phyloP scores from a whole-genome alignment of 2,113 vertebrate genomes.

The Barnardius zonarius region DNA sequence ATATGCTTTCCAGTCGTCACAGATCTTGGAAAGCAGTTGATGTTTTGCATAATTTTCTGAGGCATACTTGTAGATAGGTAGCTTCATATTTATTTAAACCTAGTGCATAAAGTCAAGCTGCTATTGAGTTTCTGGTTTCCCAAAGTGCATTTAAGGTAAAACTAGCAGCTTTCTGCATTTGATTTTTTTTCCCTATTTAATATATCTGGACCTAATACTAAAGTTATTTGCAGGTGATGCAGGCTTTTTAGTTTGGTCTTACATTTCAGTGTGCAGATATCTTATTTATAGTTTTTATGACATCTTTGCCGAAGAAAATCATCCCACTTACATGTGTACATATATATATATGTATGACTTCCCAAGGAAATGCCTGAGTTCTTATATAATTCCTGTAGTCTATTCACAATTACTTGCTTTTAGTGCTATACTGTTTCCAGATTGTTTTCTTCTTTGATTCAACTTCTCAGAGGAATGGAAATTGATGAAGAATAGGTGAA shows the following conservation, averaged over 20 bases:
- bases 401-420: neutral
- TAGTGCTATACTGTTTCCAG: neutral
- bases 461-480: neutral
- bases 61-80: neutral
- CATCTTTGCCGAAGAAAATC: neutral
- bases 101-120: neutral
- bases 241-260: neutral
- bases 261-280: neutral
- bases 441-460: neutral
- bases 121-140: neutral
- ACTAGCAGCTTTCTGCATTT: neutral
- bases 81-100: neutral
- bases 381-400: neutral
- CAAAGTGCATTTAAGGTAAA: neutral
- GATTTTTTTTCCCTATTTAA: neutral
- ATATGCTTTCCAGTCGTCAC: neutral
- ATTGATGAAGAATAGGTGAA: neutral
- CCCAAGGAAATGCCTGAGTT: neutral
- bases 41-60: conserved; percentile 25
- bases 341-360: neutral
- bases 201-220: neutral
- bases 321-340: neutral
- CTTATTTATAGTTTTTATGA: neutral
- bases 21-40: neutral
- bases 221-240: neutral